These are phyloP conservation scores for Noctua fimbriata DNA, from an alignment of 2,888 invertebrate genomes.

Conservation along the genomic window DNA sequence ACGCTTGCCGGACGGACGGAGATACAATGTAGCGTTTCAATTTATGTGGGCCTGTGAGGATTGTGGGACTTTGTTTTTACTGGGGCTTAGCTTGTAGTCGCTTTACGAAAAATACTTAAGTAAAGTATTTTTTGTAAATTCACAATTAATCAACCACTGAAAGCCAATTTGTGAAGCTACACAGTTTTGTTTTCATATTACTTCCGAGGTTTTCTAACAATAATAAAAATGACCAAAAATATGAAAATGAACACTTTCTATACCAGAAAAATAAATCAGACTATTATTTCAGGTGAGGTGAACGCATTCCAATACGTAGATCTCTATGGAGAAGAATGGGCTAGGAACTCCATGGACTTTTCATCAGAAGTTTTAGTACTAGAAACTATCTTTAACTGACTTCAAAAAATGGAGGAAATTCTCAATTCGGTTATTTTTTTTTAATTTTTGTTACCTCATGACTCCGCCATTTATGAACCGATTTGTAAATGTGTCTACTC, in stretches of 20 bases:
- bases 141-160: not conserved
- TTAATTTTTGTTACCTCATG: no score
- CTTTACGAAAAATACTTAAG: no score
- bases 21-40: conserved; percentile 64
- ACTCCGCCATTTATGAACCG: no score
- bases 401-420: not conserved
- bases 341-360: no score
- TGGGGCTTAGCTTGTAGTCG: not conserved
- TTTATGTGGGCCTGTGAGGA: conserved; percentile 41
- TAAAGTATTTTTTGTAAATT: not conserved
- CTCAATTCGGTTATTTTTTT: no score
- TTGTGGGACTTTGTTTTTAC: not conserved
- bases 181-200: not conserved
- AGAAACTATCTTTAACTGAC: not conserved
- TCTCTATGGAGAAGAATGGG: no score
- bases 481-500: not conserved
- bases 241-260: not conserved
- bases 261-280: not conserved
- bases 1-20: conserved; percentile 41
- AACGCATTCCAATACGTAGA: no score
- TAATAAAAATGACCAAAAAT: not conserved
- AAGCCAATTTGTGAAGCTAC: not conserved
- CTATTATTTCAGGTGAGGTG: not conserved
- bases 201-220: not conserved
- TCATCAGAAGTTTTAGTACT: no score